A percentile compares a stretch with the other conserved stretches of the same genome.
Conservation (phyloP, 1,140 invertebrate species). For the Globodera rostochiensis region DNA sequence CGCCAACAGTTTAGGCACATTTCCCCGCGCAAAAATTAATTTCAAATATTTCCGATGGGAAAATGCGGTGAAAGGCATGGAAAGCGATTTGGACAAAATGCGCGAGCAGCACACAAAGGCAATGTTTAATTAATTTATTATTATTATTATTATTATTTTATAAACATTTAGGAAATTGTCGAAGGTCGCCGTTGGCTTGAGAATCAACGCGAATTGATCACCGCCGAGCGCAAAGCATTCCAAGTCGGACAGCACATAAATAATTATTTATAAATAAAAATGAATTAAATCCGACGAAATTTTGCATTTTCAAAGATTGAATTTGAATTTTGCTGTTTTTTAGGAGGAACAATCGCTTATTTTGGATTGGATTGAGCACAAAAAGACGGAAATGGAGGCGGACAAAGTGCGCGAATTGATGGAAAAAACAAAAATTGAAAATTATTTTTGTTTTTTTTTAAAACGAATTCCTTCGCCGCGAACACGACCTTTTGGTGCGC, state of each 20-base stretch:
- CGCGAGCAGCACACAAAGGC: constrained; percentile 19
- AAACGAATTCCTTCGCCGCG: constrained; percentile 47
- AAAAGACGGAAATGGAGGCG: constrained; percentile 47
- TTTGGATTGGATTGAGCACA: constrained; percentile 43
- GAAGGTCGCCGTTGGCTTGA: constrained; percentile 49
- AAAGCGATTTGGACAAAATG: constrained; percentile 47
- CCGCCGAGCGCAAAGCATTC: constrained; percentile 43
- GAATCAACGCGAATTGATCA: constrained; percentile 35
- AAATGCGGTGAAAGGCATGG: constrained; percentile 32
- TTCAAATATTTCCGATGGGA: background rate
- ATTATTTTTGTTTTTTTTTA: background rate
- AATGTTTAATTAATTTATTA: background rate
- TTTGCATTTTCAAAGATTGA: too few relatives aligned
- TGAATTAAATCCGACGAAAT: too few relatives aligned
- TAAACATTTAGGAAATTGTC: constrained; percentile 26
- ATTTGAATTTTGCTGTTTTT: background rate
- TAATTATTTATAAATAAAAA: background rate
- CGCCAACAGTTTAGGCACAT: background rate
- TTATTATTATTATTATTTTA: background rate
- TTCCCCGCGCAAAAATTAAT: too few relatives aligned
- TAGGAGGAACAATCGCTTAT: constrained; percentile 46
- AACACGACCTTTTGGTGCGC: constrained; percentile 51
- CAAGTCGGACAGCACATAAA: constrained; percentile 10
- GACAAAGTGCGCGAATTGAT: constrained; percentile 33
- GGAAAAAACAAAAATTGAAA: background rate